Base-by-base conservation (phyloP, 2,113 vertebrate species). In the Aramus guarauna region DNA sequence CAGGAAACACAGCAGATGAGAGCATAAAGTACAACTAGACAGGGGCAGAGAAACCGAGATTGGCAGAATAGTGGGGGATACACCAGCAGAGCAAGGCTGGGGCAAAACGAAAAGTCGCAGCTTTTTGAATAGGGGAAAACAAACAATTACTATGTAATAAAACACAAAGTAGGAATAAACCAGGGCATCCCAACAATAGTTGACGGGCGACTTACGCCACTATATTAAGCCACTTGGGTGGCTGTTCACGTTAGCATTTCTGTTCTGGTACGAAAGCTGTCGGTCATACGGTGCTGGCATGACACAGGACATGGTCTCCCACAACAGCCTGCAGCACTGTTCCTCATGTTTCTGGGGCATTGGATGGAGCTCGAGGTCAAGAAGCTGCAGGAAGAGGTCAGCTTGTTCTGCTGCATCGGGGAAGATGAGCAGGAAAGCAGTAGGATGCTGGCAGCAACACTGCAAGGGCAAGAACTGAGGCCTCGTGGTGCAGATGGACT, bases 261-360 rank as follows among this genome's bases (percentile, higher is more conserved):
- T 18, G 29, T 24, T 39, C 52, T 8, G 11, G 39, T 6, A 39
- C 41, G 41, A 56, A 68, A 63, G 76, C 53, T 48, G 47, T 23
- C 0, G 2, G 53, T 26, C 37, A 45, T 13, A 52, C 0, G 3
- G 24, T 23, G 45, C 39, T 41, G 82, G n/a, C 8, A 4, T 2
- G 24, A 67, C 59, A n/a, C 37, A 15, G 66, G 32, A 56, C 4
- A 4, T 7, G 12, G 50, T 23, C 32, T n/a, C 36, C 36, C 32
- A 21, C 37, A 43, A 11, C 55, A 86, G 32, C 55, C 32, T 8
- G 5, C 39, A 71, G 50, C n/a, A 48, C 60, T 11, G 55, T 21
- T 45, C 39, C 45, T 43, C 15, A 5, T 15, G 7, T 36, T 53
- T 81, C 66, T 41, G 64, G 34, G 63, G 56, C 29, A 77, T 23